Evolutionary conservation across 2,888 invertebrate genomes (phyloP).

Genomic region (Scaptomyza tumidula): DNA sequence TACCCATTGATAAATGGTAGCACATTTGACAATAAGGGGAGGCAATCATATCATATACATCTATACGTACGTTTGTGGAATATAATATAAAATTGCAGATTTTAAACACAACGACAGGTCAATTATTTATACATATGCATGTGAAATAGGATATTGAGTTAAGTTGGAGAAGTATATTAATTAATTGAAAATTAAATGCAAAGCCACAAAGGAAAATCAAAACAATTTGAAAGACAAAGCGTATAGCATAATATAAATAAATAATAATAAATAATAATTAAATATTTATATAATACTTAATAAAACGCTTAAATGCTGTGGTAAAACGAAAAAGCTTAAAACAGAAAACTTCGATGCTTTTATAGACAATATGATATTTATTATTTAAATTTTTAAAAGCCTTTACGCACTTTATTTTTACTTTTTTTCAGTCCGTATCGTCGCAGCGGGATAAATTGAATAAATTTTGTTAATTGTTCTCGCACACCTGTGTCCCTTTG

Average conservation of each 20-base stretch:
- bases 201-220: constrained; percentile 5
- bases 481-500: constrained; percentile 63
- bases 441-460: constrained; percentile 69
- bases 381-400: constrained; percentile 61
- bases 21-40: constrained; percentile 37
- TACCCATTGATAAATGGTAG: constrained; percentile 37
- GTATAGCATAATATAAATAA: constrained; percentile 10
- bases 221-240: constrained; percentile 18
- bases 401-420: not conserved
- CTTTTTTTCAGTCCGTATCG: constrained; percentile 2
- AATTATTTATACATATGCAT: constrained; percentile 8
- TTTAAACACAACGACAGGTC: constrained; percentile 12
- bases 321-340: constrained; percentile 44
- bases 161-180: constrained; percentile 14
- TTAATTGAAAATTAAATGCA: constrained; percentile 26
- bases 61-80: constrained; percentile 27
- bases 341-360: constrained; percentile 24
- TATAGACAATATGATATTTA: constrained; percentile 57
- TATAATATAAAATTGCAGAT: constrained; percentile 34
- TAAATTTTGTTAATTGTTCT: constrained; percentile 78
- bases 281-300: constrained; percentile 51
- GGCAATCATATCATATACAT: not conserved
- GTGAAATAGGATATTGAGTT: not conserved
- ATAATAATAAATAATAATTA: too few relatives aligned
- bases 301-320: constrained; percentile 47